A percentile compares a stretch with the other conserved stretches of the same genome.
Evolutionary conservation across 2,888 invertebrate species (phyloP).

Genomic region (Nasonovia ribisnigri): DNA sequence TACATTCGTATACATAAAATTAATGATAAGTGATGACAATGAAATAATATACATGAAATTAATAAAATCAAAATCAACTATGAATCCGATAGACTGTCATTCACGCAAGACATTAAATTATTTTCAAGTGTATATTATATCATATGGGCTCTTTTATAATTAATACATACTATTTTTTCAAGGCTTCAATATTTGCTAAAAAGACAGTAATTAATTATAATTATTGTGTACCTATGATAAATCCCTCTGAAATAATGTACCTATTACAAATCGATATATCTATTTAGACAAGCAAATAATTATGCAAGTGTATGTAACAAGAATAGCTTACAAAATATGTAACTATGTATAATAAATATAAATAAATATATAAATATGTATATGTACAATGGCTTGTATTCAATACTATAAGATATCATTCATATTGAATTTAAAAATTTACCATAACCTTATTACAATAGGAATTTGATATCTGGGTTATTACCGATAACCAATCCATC

Average conservation of each 20-base stretch:
- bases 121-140: not conserved
- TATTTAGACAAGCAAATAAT: too few species aligned
- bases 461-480: too few species aligned
- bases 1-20: not conserved
- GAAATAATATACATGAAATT: not conserved
- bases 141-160: not conserved
- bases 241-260: not conserved
- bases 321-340: not conserved
- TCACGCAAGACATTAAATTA: not conserved
- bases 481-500: too few species aligned
- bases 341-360: too few species aligned
- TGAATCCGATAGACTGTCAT: not conserved
- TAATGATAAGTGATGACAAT: not conserved
- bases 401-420: too few species aligned
- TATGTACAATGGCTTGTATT: not conserved
- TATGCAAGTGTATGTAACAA: not conserved
- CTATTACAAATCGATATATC: not conserved
- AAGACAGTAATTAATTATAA: not conserved
- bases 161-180: not conserved
- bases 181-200: not conserved
- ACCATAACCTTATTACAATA: too few species aligned
- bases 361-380: too few species aligned
- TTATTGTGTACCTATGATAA: not conserved
- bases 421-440: too few species aligned
- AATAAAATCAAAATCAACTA: not conserved